phyloP scores from a whole-genome alignment of 2,113 vertebrate species.

The Ciconia stormi region DNA sequence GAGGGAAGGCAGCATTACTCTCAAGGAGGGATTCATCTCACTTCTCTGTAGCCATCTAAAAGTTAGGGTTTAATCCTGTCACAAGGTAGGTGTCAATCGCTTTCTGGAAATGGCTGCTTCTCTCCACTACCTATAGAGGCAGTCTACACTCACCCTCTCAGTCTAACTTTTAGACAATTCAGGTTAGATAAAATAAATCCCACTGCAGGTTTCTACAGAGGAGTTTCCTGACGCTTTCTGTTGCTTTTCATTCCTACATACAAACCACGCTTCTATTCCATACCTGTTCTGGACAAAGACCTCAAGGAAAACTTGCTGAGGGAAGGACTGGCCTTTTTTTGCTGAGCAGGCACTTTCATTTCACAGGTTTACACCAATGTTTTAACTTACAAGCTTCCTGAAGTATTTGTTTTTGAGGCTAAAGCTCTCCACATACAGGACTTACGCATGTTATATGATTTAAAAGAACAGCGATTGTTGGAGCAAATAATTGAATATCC shows the following conservation, averaged over 20 bases:
- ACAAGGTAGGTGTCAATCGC: not conserved
- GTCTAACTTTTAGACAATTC: not conserved
- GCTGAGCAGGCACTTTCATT: not conserved
- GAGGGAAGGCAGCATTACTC: not conserved
- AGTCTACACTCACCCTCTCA: not conserved
- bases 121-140: not conserved
- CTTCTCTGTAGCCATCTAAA: not conserved
- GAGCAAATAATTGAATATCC: not conserved
- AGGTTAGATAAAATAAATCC: not conserved
- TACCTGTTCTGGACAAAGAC: not conserved
- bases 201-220: not conserved
- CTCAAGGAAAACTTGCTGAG: not conserved
- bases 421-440: not conserved
- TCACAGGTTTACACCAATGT: not conserved
- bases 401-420: not conserved
- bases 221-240: not conserved
- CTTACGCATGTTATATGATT: accelerated
- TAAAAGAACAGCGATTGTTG: not conserved
- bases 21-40: not conserved
- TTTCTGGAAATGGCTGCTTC: not conserved
- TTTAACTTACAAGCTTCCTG: not conserved
- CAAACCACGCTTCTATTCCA: not conserved
- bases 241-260: not conserved
- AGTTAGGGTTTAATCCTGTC: not conserved
- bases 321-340: not conserved